Evolutionary conservation across 1,140 invertebrate genomes (phyloP), one percentile per base, ranked within the genome.

Genomic region (Hormaphis cornu): DNA sequence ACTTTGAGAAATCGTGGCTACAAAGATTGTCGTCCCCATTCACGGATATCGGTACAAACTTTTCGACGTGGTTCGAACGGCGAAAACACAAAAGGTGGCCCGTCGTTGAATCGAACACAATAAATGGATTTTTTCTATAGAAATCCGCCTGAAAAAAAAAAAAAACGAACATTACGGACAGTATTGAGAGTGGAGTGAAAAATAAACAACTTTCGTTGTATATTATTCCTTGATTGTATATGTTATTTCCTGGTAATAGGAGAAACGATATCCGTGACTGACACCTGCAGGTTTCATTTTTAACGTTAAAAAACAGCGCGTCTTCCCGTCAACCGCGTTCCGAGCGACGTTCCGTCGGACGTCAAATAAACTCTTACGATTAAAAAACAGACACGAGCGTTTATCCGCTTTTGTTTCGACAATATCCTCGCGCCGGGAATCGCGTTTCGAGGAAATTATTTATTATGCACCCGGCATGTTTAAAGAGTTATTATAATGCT

Each of bases 401-500:
- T 33, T 63, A 63, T 63, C 59, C 22, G 40, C n/a, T 63, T 48
- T 61, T 33, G 40, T 48, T 46, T 48, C 24, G n/a, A 46, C 42
- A 48, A 48, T 35, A 58, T 50, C 61, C 44, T 30, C 59, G 14
- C 22, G 37, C 7, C 8, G 58, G 26, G 58, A 63, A 63, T 63
- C 28, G n/a, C n/a, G 58, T 66, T 66, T 30, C 33, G 22, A 33
- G 28, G 44, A 63, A 48, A 63, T 48, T 63, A 63, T 63, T 35
- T 66, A 50, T 48, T 35, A n/a, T n/a, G n/a, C 33, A 50, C 61
- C 61, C 8, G 42, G 59, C 42, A 30, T 63, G 30, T 63, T 63
- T 46, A 66, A 66, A 66, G 44, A 50, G 61, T 66, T 66, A 66
- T 66, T 66, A n/a, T n/a, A 66, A 46, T 18, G 61, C 61, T 66